A percentile compares a stretch with the other conserved stretches of the same genome.
Conservation (phyloP, 2,797 vertebrate species). For the Adrianichthys oophorus region DNA sequence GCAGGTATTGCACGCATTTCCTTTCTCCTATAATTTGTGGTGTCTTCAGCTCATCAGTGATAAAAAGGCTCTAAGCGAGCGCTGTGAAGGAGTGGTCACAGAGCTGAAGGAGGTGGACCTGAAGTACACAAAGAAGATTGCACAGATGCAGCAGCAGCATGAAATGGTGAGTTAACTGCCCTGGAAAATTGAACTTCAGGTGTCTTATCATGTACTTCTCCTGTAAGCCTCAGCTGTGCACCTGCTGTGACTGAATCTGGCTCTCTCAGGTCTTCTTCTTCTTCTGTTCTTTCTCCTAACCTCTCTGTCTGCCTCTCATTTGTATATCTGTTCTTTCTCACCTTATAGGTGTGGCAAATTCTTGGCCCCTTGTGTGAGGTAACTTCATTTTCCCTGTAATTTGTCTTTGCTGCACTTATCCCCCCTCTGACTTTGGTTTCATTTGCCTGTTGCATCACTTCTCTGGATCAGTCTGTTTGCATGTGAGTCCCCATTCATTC, state of each 20-base stretch:
- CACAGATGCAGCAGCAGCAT: conserved; percentile 90
- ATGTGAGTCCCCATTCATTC: conserved; percentile 50
- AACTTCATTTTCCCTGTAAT: conserved; percentile 62
- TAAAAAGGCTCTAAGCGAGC: conserved; percentile 88
- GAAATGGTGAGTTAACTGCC: conserved; percentile 82
- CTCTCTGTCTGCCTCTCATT: conserved; percentile 14
- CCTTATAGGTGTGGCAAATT: conserved; percentile 88
- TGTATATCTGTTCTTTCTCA: conserved; percentile 56
- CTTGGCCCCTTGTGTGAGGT: conserved; percentile 90
- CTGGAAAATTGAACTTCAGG: too few relatives aligned
- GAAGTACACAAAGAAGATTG: conserved; percentile 86
- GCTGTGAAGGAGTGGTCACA: conserved; percentile 85
- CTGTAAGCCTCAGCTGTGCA: conserved; percentile 12
- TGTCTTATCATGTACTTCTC: too few relatives aligned
- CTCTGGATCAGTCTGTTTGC: conserved; percentile 54
- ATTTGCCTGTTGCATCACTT: conserved; percentile 9
- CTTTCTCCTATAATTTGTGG: not conserved
- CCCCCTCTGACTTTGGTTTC: not conserved
- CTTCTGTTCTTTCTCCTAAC: conserved; percentile 31
- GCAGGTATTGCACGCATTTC: not conserved
- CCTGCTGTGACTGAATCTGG: not conserved
- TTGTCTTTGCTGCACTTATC: conserved; percentile 8
- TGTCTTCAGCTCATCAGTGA: conserved; percentile 87
- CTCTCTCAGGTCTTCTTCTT: conserved; percentile 8
- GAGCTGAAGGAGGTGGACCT: conserved; percentile 90